Evolutionary conservation across 2,797 vertebrate species (phyloP).

Genomic region (Mormyrus hasselquistii): DNA sequence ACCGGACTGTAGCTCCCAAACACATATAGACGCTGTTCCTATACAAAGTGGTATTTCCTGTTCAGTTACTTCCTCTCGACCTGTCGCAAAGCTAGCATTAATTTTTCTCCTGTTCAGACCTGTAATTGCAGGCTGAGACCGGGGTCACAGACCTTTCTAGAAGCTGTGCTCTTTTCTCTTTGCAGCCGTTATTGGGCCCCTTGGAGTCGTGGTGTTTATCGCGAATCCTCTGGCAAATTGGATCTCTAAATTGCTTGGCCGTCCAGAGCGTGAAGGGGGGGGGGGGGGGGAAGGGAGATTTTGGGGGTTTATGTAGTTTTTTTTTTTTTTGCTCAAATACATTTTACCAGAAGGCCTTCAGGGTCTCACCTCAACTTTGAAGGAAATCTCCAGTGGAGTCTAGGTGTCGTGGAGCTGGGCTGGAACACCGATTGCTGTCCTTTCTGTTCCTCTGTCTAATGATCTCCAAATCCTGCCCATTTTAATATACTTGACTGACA

Average conservation of each 20-base stretch:
- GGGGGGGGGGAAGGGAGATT: background rate
- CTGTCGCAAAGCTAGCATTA: conserved; percentile 32
- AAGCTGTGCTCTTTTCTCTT: conserved; percentile 32
- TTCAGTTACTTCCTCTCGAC: conserved; percentile 5
- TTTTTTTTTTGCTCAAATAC: background rate
- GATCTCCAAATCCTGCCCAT: background rate
- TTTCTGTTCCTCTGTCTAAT: background rate
- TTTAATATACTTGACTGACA: background rate
- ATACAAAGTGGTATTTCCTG: conserved; percentile 48
- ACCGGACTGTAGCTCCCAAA: conserved; percentile 23
- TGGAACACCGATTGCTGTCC: background rate
- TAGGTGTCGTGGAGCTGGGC: background rate
- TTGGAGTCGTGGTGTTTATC: background rate
- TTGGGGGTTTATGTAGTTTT: background rate
- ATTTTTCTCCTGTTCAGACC: conserved; percentile 35
- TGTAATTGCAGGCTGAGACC: conserved; percentile 55
- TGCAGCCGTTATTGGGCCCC: background rate
- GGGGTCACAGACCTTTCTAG: conserved; percentile 52
- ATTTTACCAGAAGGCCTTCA: background rate
- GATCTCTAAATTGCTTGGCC: background rate
- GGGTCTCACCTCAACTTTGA: background rate
- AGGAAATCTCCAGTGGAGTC: background rate
- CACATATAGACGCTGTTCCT: conserved; percentile 46
- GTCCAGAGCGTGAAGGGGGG: background rate
- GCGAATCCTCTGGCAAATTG: background rate